These are phyloP conservation scores for Scolopax mira DNA, from an alignment of 2,113 vertebrate genomes.

Conservation along the genomic window DNA sequence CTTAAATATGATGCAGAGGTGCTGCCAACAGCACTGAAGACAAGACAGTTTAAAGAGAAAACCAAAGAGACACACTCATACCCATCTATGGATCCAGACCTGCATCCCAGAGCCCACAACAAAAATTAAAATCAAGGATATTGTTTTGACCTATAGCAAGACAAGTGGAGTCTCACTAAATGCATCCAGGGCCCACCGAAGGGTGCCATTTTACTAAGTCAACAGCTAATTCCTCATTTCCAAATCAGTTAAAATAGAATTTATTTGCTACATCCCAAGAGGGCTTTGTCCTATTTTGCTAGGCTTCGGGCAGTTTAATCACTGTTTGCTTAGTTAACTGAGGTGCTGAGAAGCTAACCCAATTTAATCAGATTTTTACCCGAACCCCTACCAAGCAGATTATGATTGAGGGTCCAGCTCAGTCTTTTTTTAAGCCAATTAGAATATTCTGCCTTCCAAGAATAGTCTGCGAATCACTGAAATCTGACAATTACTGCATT, in stretches of 20 bases:
- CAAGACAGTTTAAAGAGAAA: not conserved
- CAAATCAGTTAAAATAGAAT: not conserved
- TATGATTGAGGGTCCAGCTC: not conserved
- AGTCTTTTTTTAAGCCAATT: not conserved
- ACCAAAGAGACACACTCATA: accelerated
- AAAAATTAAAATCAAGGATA: not conserved
- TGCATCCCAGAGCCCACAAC: not conserved
- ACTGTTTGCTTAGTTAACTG: not conserved
- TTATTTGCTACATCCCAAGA: not conserved
- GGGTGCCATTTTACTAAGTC: not conserved
- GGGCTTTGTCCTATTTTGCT: not conserved
- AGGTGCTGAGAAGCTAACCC: not conserved
- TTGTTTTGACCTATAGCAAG: not conserved
- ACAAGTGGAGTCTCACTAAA: not conserved
- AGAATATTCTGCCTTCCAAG: not conserved
- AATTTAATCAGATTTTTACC: not conserved
- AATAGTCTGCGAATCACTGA: not conserved
- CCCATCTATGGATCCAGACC: not conserved
- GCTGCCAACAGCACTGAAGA: not conserved
- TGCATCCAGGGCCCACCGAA: not conserved
- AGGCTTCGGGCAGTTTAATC: not conserved
- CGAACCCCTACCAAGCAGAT: not conserved
- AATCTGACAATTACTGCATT: not conserved
- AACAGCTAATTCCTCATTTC: not conserved
- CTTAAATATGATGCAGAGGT: not conserved